phyloP scores from a whole-genome alignment of 2,113 vertebrate genomes.

The Xiphias gladius region DNA sequence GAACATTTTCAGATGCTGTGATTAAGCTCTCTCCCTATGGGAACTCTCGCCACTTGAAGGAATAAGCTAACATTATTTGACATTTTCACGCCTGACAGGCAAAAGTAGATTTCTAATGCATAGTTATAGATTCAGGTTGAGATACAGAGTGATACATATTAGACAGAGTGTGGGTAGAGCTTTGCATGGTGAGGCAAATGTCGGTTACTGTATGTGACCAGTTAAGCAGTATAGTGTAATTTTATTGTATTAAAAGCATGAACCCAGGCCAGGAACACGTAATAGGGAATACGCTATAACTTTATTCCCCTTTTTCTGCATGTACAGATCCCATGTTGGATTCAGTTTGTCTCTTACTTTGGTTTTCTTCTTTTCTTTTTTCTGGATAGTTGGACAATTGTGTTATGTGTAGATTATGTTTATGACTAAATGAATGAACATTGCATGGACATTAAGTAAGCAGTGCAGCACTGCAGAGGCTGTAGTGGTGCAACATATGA shows the following conservation, averaged over 20 bases:
- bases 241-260: no score
- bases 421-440: neutral
- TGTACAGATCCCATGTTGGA: no score
- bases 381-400: neutral
- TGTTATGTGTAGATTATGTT: neutral
- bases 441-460: neutral
- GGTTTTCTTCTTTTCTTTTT: neutral
- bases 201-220: neutral
- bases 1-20: conserved; percentile 34
- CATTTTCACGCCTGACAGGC: conserved; percentile 38
- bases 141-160: conserved; percentile 11
- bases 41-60: conserved; percentile 23
- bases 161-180: neutral
- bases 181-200: neutral
- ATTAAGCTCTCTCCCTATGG: conserved; percentile 23
- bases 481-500: conserved; percentile 11
- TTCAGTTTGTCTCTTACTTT: no score
- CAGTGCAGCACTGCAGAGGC: conserved; percentile 1
- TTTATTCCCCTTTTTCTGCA: neutral
- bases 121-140: conserved; percentile 21
- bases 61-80: conserved; percentile 40
- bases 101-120: conserved; percentile 11
- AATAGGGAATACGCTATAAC: neutral
- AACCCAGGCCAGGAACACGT: neutral
- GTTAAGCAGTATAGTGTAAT: neutral